Conservation (phyloP, 2,888 invertebrate genomes). For the Athalia rosae region DNA sequence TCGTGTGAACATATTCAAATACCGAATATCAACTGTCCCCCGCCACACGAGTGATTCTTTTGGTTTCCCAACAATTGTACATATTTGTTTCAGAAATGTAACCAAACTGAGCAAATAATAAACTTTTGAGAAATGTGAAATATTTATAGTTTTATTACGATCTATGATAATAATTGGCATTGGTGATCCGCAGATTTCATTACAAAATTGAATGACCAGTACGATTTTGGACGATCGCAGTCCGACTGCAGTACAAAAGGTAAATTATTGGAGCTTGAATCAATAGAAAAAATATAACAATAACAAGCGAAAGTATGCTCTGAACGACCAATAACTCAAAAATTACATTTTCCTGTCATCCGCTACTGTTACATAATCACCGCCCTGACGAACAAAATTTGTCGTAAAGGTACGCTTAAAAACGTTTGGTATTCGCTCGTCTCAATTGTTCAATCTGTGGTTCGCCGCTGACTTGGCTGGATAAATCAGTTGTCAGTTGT, state of each 20-base stretch:
- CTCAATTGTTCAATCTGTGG: too few relatives aligned
- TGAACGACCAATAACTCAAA: too few relatives aligned
- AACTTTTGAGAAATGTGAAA: constrained; percentile 3
- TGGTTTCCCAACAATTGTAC: too few relatives aligned
- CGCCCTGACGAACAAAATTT: too few relatives aligned
- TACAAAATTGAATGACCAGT: constrained; percentile 31
- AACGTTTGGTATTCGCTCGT: too few relatives aligned
- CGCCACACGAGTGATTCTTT: not conserved
- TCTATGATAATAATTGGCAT: constrained; percentile 24
- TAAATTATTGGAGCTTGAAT: constrained; percentile 13
- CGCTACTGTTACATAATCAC: too few relatives aligned
- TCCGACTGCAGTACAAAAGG: constrained; percentile 34
- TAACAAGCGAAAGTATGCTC: not conserved
- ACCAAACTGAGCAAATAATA: not conserved
- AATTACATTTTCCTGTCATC: too few relatives aligned
- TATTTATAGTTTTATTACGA: not conserved
- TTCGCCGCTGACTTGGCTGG: too few relatives aligned
- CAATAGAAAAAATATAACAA: not conserved
- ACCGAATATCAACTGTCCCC: not conserved
- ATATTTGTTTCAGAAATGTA: constrained; percentile 1
- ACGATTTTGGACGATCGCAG: constrained; percentile 38
- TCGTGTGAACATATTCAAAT: not conserved
- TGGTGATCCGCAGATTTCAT: constrained; percentile 38
- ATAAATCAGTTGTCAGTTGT: too few relatives aligned
- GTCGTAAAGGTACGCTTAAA: too few relatives aligned